These are phyloP conservation scores for Mormyrus lacerda DNA, from an alignment of 2,113 vertebrate genomes.

Conservation along the genomic window DNA sequence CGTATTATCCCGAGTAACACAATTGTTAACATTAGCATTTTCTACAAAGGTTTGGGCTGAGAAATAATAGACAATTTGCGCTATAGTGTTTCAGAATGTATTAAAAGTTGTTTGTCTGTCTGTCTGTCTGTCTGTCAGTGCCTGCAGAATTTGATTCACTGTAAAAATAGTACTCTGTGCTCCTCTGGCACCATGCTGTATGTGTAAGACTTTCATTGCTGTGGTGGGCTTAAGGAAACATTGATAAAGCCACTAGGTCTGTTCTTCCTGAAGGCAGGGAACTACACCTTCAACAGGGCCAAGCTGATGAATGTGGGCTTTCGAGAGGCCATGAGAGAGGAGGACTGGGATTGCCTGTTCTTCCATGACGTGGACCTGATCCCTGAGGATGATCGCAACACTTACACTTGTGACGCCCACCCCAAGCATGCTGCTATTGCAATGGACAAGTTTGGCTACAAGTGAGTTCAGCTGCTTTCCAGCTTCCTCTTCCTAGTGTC, in stretches of 20 bases:
- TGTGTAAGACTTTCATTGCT: neutral
- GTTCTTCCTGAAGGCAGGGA: conserved; percentile 52
- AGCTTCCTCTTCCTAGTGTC: neutral
- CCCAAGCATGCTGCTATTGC: conserved; percentile 71
- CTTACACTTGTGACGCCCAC: conserved; percentile 61
- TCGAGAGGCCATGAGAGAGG: conserved; percentile 73
- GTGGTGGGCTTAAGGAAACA: neutral
- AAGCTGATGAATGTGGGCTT: conserved; percentile 72
- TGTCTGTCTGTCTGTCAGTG: too few species aligned
- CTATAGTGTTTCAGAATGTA: neutral
- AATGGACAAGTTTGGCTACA: conserved; percentile 78
- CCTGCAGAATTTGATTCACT: neutral
- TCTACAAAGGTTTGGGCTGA: neutral
- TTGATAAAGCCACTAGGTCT: neutral
- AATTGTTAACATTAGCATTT: neutral
- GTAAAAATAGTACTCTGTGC: neutral
- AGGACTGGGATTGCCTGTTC: conserved; percentile 74
- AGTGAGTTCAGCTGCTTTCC: conserved; percentile 45
- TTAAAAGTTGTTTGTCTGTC: neutral
- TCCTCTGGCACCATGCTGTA: neutral
- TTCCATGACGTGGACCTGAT: conserved; percentile 76
- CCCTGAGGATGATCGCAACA: conserved; percentile 68
- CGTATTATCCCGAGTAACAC: neutral
- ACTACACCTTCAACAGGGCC: conserved; percentile 65
- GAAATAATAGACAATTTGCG: neutral